Conservation (phyloP, 2,113 vertebrate species). For the Sarotherodon lohbergeri region DNA sequence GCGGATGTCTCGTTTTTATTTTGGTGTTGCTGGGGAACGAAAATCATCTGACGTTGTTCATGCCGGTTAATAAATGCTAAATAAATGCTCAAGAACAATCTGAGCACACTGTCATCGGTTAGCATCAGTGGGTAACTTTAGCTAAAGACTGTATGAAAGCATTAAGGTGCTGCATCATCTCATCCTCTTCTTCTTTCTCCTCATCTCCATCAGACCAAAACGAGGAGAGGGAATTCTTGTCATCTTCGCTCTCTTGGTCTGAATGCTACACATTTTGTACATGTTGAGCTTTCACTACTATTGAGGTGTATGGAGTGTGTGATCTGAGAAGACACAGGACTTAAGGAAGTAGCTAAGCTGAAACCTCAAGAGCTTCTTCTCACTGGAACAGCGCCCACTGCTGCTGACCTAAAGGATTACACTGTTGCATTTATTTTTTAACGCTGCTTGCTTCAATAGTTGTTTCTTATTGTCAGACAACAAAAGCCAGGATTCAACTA, state of each 20-base stretch:
- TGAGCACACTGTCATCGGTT: no score
- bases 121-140: no score
- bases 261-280: slow-evolving; percentile 42
- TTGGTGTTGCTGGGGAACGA: slow-evolving; percentile 46
- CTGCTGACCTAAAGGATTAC: background rate
- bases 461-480: background rate
- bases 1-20: background rate
- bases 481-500: background rate
- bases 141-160: no score
- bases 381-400: background rate
- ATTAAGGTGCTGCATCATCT: background rate
- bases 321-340: slow-evolving; percentile 9
- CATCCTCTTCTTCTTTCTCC: slow-evolving; percentile 22
- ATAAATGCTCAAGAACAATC: no score
- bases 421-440: background rate
- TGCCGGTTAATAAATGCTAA: background rate
- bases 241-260: slow-evolving; percentile 2
- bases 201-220: slow-evolving; percentile 65
- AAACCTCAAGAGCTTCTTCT: background rate
- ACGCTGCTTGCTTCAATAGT: background rate
- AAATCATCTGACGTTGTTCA: background rate
- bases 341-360: slow-evolving; percentile 40
- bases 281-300: background rate
- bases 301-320: background rate
- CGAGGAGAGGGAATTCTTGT: slow-evolving; percentile 31